phyloP scores from a whole-genome alignment of 2,113 vertebrate species.

The Pachyramphus minor region DNA sequence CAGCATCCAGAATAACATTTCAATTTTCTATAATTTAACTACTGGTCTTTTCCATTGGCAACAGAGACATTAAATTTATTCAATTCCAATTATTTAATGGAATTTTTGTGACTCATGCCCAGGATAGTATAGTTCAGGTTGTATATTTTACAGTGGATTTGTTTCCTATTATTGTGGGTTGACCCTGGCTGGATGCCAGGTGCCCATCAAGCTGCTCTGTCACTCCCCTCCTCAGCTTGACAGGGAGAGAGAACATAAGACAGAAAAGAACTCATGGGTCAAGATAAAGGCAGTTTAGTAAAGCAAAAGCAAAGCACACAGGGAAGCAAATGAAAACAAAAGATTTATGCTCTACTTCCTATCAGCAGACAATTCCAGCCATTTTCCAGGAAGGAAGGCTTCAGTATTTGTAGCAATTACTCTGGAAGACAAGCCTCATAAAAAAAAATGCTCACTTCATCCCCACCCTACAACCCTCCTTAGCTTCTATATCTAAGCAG shows the following conservation, averaged over 20 bases:
- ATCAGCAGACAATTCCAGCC: neutral
- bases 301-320: neutral
- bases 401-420: accelerated
- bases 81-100: neutral
- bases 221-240: neutral
- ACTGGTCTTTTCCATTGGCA: neutral
- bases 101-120: neutral
- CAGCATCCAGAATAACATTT: neutral
- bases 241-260: neutral
- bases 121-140: neutral
- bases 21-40: neutral
- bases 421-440: neutral
- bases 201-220: neutral
- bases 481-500: neutral
- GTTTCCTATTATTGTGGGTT: neutral
- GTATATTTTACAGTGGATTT: neutral
- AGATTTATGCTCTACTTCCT: neutral
- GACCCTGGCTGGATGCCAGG: neutral
- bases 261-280: neutral
- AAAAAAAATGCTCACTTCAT: neutral
- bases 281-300: neutral
- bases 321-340: neutral
- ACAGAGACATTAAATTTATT: neutral
- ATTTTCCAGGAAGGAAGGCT: neutral
- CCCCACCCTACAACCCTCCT: neutral